Evolutionary conservation across 2,797 vertebrate genomes (phyloP), one percentile per base, ranked within the genome.

Genomic region (Acrocephalus scirpaceus): DNA sequence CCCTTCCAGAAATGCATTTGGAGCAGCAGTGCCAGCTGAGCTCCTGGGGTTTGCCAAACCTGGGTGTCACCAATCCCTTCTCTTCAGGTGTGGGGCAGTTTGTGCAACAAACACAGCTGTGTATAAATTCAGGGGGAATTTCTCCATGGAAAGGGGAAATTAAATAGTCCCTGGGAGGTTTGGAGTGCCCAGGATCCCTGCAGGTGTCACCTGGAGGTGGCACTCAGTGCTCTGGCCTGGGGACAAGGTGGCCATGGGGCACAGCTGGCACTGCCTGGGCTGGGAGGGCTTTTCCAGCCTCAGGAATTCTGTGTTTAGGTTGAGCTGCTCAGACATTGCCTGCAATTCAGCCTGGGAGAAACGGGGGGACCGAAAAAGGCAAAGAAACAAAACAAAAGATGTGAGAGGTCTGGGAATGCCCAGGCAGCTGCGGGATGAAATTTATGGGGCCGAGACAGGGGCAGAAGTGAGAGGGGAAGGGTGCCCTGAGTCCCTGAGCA

Each of bases 381-480:
- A 60, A 67, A 80, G 6, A 66, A 78, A 74, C 26, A 6, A 26
- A 69, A 56, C 1, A 25, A 66, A 92, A 70, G 7, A 12, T 26
- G 34, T n/a, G 29, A 61, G 25, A 3, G 19, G 20, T 36, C 40
- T 32, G 34, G 0, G 3, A n/a, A 54, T 40, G n/a, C 9, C n/a
- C 13, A 9, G 12, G 23, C 2, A 7, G 27, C 42, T 81, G 29
- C 2, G 5, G 10, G 40, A 36, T 75, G 32, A 58, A 64, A 58
- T 15, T 90, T 27, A 22, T 2, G 0, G 0, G 54, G 54, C 42
- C 1, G 16, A 20, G 29, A 29, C 0, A 1, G 18, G 45, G 13
- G 9, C 32, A 71, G 62, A 38, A 86, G 45, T 8, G 66, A 80
- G n/a, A 71, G 53, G 16, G 0, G 3, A 85, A 89, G 48, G 13